A percentile compares a stretch with the other conserved stretches of the same genome.
Conservation (phyloP, 2,888 invertebrate genomes). For the Orthosia cruda region DNA sequence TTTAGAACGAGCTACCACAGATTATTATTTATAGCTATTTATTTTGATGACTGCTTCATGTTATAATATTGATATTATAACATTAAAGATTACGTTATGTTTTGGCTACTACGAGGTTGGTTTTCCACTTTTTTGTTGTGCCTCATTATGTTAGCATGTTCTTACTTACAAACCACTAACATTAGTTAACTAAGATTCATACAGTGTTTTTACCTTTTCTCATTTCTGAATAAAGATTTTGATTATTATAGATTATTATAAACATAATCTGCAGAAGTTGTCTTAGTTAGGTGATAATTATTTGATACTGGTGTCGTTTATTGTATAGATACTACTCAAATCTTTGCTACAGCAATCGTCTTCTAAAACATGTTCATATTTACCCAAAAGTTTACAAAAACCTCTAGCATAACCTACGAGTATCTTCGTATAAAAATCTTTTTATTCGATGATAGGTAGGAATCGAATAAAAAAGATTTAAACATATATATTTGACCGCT, state of each 20-base stretch:
- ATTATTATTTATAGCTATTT: conserved; percentile 33
- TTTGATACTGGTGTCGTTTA: not conserved
- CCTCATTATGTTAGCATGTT: conserved; percentile 17
- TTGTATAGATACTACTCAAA: not conserved
- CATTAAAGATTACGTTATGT: conserved; percentile 20
- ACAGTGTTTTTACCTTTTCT: too few relatives aligned
- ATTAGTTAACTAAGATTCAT: too few relatives aligned
- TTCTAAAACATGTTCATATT: not conserved
- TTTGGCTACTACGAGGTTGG: not conserved
- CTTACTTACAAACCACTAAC: not conserved
- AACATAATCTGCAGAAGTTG: not conserved
- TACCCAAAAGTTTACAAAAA: not conserved
- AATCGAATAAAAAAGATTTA: not conserved
- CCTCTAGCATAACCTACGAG: too few relatives aligned
- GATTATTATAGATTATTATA: too few relatives aligned
- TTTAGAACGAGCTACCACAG: conserved; percentile 11
- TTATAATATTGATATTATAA: conserved; percentile 29
- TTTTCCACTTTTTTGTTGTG: conserved; percentile 38
- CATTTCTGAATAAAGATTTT: too few relatives aligned
- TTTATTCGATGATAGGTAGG: too few relatives aligned
- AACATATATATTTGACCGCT: not conserved
- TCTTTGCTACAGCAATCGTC: not conserved
- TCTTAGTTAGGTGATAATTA: not conserved
- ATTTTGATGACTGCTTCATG: conserved; percentile 32
- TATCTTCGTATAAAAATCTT: too few relatives aligned